Percentiles rank a stretch among this genome's conserved stretches.
Conservation (phyloP, 2,797 vertebrate genomes). For the Xiphorhynchus erythropygius region DNA sequence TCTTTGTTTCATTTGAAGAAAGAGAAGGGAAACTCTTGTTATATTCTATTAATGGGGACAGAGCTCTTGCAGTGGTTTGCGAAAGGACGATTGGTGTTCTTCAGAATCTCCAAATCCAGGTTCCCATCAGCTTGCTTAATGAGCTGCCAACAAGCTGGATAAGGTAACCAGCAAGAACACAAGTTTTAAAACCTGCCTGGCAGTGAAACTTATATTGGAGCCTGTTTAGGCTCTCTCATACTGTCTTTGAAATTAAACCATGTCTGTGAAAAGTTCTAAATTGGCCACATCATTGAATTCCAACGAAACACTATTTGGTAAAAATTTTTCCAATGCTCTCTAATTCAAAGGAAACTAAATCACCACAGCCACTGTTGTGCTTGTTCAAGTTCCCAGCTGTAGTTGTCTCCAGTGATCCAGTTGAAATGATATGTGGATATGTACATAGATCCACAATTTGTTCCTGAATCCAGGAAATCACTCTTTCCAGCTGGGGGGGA, state of each 20-base stretch:
- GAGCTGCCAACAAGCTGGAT: not conserved
- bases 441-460: not conserved
- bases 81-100: not conserved
- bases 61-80: not conserved
- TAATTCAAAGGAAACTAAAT: not conserved
- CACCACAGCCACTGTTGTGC: not conserved
- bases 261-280: not conserved
- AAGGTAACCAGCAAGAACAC: not conserved
- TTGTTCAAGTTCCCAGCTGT: not conserved
- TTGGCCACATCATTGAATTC: conserved; percentile 1
- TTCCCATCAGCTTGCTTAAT: not conserved
- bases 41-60: not conserved
- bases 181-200: not conserved
- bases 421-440: not conserved
- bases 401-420: not conserved
- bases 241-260: not conserved
- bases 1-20: not conserved
- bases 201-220: not conserved
- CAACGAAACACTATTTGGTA: not conserved
- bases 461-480: not conserved
- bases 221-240: not conserved
- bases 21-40: not conserved
- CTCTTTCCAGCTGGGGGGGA: not conserved
- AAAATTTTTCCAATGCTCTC: not conserved
- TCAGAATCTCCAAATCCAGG: not conserved